phyloP scores from a whole-genome alignment of 2,888 invertebrate genomes.

The Abrostola tripartita region DNA sequence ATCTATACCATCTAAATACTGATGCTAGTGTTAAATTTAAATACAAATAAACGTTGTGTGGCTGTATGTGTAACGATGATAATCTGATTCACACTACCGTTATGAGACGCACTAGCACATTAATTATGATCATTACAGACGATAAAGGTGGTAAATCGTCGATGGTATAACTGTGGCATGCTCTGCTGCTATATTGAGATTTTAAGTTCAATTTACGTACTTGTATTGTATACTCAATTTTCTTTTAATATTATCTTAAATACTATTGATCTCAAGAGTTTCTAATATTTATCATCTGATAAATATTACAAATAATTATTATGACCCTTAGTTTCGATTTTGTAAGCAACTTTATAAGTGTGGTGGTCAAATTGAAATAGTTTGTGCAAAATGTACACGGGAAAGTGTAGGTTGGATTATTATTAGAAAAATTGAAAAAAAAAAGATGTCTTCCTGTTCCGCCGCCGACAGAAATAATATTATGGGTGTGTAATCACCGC shows the following conservation, averaged over 20 bases:
- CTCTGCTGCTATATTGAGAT: background rate
- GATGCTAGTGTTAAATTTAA: slow-evolving; percentile 33
- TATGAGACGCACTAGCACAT: slow-evolving; percentile 15
- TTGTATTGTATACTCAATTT: too few relatives aligned
- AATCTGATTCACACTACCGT: slow-evolving; percentile 36
- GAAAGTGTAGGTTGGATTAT: background rate
- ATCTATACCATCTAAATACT: slow-evolving; percentile 28
- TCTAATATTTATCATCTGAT: too few relatives aligned
- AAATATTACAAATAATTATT: too few relatives aligned
- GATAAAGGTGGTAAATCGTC: slow-evolving; percentile 17
- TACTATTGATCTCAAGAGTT: too few relatives aligned
- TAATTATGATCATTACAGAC: slow-evolving; percentile 33
- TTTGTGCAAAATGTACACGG: too few relatives aligned
- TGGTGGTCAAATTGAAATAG: too few relatives aligned
- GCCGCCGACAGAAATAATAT: slow-evolving; percentile 33
- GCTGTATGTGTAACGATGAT: slow-evolving; percentile 23
- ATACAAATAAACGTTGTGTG: slow-evolving; percentile 35
- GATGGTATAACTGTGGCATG: background rate
- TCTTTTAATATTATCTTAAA: too few relatives aligned
- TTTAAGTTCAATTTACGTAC: background rate
- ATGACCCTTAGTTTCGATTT: too few relatives aligned
- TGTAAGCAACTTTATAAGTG: too few relatives aligned
- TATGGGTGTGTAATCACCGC: slow-evolving; percentile 55
- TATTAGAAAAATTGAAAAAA: background rate
- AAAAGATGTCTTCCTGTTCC: slow-evolving; percentile 35